Percentiles rank a stretch among this genome's conserved stretches.
phyloP scores from a whole-genome alignment of 1,140 invertebrate genomes.

The Bombus vancouverensis region DNA sequence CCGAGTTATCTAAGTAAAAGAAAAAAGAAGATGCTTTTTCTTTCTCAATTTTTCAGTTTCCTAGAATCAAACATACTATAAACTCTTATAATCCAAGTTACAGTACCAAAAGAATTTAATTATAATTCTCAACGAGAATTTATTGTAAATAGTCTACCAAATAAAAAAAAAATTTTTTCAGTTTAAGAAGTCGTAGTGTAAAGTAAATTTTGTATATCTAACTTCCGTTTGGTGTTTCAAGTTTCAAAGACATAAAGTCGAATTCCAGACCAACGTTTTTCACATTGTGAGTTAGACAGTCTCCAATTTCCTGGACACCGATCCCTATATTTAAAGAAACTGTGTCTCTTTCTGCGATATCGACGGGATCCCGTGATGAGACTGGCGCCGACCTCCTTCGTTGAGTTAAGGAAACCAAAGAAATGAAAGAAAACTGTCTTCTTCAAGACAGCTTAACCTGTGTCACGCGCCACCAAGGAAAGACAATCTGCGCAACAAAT shows the following conservation, averaged over 20 bases:
- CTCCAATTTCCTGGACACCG: constrained; percentile 42
- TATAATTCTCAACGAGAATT: too few relatives aligned
- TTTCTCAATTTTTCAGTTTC: neutral
- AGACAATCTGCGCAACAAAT: constrained; percentile 57
- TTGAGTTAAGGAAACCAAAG: neutral
- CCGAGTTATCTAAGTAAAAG: neutral
- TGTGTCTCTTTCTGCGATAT: constrained; percentile 17
- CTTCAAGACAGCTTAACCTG: neutral
- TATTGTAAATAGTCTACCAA: too few relatives aligned
- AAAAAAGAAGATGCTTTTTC: neutral
- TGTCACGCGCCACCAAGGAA: constrained; percentile 36
- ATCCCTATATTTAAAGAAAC: neutral
- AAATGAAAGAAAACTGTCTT: neutral
- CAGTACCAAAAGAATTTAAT: too few relatives aligned
- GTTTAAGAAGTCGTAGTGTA: neutral
- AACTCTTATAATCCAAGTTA: too few relatives aligned
- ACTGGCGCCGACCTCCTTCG: constrained; percentile 63
- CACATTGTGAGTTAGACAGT: neutral
- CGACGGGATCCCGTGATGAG: neutral
- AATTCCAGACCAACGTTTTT: neutral
- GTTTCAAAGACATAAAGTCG: constrained; percentile 43
- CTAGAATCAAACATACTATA: too few relatives aligned
- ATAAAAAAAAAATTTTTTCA: too few relatives aligned
- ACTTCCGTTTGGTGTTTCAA: constrained; percentile 50
- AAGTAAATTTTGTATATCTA: neutral